Conservation (phyloP, 2,888 invertebrate species). For the Diarsia rubi region DNA sequence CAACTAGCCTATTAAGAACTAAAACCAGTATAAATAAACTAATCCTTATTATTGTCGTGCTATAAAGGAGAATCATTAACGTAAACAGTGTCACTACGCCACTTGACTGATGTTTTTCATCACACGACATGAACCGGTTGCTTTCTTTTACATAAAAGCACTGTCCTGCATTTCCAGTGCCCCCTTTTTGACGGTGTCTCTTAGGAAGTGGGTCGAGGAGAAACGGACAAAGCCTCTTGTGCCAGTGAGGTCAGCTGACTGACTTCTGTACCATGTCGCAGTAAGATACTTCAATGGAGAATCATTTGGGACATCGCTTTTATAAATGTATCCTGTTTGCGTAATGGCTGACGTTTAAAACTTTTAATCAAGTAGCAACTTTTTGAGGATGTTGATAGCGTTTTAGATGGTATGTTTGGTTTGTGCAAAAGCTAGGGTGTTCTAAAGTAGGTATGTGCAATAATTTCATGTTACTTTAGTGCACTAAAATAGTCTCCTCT, state of each 20-base stretch:
- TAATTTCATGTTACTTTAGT: not conserved
- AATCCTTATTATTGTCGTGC: not conserved
- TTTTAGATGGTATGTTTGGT: not conserved
- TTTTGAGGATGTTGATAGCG: not conserved
- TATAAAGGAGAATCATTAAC: not conserved
- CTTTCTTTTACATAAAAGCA: slow-evolving; percentile 4
- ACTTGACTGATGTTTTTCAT: not conserved
- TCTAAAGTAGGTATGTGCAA: not conserved
- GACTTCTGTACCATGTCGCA: slow-evolving; percentile 5
- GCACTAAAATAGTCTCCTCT: slow-evolving; percentile 1
- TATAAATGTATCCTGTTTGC: not conserved
- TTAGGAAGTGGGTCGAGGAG: slow-evolving; percentile 57
- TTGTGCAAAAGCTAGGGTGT: not conserved
- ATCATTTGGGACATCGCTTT: not conserved
- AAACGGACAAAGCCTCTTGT: slow-evolving; percentile 29
- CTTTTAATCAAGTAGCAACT: not conserved
- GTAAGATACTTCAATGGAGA: not conserved
- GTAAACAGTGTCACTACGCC: not conserved
- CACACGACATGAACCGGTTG: slow-evolving; percentile 15
- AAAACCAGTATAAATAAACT: not conserved
- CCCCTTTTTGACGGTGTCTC: slow-evolving; percentile 33
- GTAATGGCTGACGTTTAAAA: not conserved
- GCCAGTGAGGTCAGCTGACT: slow-evolving; percentile 28
- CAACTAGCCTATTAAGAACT: too few relatives aligned
- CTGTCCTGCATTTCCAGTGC: slow-evolving; percentile 35